A percentile compares a stretch with the other conserved stretches of the same genome.
These are phyloP conservation scores for Lepidonotus clava DNA, from an alignment of 2,888 invertebrate species.

Conservation along the genomic window DNA sequence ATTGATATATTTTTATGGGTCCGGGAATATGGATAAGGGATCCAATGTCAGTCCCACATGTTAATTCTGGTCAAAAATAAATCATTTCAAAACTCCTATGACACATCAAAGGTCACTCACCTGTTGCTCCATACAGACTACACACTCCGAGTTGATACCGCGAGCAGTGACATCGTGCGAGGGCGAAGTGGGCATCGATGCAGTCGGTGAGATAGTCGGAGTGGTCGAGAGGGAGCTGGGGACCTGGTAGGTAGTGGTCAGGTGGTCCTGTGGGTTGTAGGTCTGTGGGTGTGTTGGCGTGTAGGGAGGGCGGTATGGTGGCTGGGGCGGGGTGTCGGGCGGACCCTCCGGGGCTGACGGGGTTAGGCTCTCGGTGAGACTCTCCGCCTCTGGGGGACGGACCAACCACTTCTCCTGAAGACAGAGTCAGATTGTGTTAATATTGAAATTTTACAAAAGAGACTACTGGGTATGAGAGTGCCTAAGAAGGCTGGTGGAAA, in stretches of 20 bases:
- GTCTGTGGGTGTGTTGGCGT: neutral
- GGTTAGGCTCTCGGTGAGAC: neutral
- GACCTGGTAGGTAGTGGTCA: too few species aligned
- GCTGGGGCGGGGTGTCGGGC: neutral
- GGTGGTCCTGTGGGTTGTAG: too few species aligned
- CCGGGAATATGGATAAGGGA: too few species aligned
- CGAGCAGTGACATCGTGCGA: constrained; percentile 71
- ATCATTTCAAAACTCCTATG: too few species aligned
- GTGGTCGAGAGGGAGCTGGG: constrained; percentile 61
- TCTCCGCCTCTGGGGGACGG: constrained; percentile 46
- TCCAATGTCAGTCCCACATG: too few species aligned
- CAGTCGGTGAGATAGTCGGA: constrained; percentile 47
- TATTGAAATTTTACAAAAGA: too few species aligned
- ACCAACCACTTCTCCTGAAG: constrained; percentile 55
- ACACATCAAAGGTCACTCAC: too few species aligned
- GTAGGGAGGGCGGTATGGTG: neutral
- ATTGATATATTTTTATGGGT: too few species aligned
- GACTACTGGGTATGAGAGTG: too few species aligned
- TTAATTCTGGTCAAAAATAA: too few species aligned
- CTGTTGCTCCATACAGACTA: constrained; percentile 89
- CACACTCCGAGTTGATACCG: constrained; percentile 85
- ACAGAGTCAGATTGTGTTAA: neutral
- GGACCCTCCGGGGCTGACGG: constrained; percentile 49
- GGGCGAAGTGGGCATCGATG: neutral
- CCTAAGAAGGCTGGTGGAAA: too few species aligned